Evolutionary conservation across 2,113 vertebrate species (phyloP).

Genomic region (Typhlomys cinereus): DNA sequence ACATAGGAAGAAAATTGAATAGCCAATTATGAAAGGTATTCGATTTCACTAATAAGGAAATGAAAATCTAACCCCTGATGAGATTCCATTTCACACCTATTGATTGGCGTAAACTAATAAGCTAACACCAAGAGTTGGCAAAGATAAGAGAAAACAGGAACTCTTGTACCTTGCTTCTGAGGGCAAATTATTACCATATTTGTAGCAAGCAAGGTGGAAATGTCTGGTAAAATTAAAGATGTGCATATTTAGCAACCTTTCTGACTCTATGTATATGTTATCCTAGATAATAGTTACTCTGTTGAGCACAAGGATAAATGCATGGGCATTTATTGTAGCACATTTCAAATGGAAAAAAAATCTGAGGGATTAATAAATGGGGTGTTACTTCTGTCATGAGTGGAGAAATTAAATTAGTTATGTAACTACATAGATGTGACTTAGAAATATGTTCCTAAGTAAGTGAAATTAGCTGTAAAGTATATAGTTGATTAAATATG

Average conservation of each 20-base stretch:
- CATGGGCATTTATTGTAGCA: neutral
- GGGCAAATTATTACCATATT: neutral
- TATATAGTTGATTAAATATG: neutral
- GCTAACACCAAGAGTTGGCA: conserved; percentile 64
- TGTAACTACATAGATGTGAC: neutral
- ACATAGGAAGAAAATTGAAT: conserved; percentile 18
- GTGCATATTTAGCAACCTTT: neutral
- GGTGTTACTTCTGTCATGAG: neutral
- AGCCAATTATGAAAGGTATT: conserved; percentile 48
- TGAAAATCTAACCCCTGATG: conserved; percentile 58
- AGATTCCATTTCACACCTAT: conserved; percentile 64
- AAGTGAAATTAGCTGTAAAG: neutral
- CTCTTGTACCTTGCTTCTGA: neutral
- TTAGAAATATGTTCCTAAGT: neutral
- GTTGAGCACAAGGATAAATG: neutral
- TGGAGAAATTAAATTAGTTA: neutral
- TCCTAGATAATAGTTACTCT: neutral
- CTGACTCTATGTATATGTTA: neutral
- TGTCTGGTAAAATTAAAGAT: neutral
- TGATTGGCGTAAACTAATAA: conserved; percentile 47
- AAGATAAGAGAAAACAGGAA: conserved; percentile 37
- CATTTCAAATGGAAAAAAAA: neutral
- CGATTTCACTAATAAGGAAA: conserved; percentile 14
- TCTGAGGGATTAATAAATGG: neutral
- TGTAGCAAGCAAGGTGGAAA: neutral